Percentiles rank a stretch among this genome's conserved stretches.
phyloP scores from a whole-genome alignment of 2,797 vertebrate species.

The Adrianichthys oophorus region DNA sequence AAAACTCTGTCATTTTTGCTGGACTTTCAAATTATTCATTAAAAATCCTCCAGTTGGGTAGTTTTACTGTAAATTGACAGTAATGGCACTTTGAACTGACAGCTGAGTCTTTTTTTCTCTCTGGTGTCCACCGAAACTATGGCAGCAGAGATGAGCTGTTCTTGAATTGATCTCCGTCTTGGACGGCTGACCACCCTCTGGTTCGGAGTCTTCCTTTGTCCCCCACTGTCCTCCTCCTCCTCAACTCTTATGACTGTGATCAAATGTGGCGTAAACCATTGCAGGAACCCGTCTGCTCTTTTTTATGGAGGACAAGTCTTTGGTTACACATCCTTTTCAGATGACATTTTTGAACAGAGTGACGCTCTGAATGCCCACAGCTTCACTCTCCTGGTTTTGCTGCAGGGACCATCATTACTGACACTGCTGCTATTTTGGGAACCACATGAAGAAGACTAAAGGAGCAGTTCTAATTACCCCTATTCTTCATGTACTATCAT shows the following conservation, averaged over 20 bases:
- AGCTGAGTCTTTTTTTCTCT: conserved; percentile 28
- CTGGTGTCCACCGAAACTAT: conserved; percentile 56
- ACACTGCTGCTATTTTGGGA: conserved; percentile 38
- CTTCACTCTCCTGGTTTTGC: conserved; percentile 13
- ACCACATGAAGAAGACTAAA: conserved; percentile 38
- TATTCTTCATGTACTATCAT: conserved; percentile 40
- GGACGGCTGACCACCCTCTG: conserved; percentile 40
- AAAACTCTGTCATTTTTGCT: not conserved
- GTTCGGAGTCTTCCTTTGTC: conserved; percentile 1
- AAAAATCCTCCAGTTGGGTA: conserved; percentile 26
- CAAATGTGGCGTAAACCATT: no score
- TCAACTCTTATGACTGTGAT: conserved; percentile 14
- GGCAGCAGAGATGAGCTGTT: conserved; percentile 46
- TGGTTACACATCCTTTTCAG: conserved; percentile 1
- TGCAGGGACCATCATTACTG: conserved; percentile 32
- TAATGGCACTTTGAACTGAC: conserved; percentile 40
- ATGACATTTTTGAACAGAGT: not conserved
- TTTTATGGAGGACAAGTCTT: conserved; percentile 35
- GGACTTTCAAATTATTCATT: not conserved
- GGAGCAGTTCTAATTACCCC: conserved; percentile 35
- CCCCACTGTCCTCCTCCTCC: conserved; percentile 8
- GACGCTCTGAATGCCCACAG: not conserved
- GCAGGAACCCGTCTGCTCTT: conserved; percentile 6
- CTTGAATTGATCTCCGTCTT: conserved; percentile 60
- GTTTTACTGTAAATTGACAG: conserved; percentile 33